Evolutionary conservation across 2,888 invertebrate genomes (phyloP).

Genomic region (Lasius fuliginosus): DNA sequence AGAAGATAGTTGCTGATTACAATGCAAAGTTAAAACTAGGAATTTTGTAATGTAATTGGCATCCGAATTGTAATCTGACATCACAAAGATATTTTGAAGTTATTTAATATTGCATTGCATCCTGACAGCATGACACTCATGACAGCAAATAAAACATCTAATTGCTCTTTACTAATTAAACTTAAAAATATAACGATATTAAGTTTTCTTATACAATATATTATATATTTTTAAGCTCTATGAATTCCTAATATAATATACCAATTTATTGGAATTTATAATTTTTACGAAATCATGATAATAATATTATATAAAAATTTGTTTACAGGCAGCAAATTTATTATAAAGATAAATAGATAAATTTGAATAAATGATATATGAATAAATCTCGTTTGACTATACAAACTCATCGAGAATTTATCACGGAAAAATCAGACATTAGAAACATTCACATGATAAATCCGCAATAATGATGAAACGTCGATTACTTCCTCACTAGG

Average conservation of each 20-base stretch:
- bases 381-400: background rate
- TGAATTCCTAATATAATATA: background rate
- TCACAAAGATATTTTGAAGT: background rate
- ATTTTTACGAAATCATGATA: background rate
- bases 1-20: background rate
- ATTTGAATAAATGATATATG: background rate
- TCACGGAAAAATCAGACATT: background rate
- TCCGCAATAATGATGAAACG: background rate
- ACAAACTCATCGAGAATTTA: background rate
- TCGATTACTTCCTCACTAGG: conserved; percentile 41
- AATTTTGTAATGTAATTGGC: background rate
- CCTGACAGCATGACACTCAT: background rate
- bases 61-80: background rate
- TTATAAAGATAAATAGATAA: background rate
- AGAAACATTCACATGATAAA: background rate
- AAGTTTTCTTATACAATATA: background rate
- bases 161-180: background rate
- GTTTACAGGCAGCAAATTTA: no score
- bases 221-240: background rate
- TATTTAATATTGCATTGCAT: background rate
- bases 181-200: background rate
- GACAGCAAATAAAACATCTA: background rate
- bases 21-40: background rate
- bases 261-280: background rate
- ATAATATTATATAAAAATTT: background rate